Conservation (phyloP, 2,113 vertebrate genomes). For the Stomatorhinus ivindoensis region DNA sequence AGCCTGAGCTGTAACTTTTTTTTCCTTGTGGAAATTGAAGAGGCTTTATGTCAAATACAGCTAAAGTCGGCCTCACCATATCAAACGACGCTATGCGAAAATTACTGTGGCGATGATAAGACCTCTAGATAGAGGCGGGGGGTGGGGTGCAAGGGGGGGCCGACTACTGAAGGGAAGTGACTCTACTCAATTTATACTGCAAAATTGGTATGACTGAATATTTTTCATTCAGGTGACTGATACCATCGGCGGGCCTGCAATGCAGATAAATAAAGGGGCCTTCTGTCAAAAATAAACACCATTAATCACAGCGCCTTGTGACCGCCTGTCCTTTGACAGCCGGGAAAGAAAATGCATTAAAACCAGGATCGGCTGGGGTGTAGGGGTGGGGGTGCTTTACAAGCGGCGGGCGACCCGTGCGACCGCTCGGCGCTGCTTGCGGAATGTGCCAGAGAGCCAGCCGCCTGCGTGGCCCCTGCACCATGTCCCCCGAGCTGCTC, state of each 20-base stretch:
- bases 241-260: constrained; percentile 96
- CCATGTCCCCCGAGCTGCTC: neutral
- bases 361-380: constrained; percentile 10
- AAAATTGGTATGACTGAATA: constrained; percentile 99
- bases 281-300: constrained; percentile 99
- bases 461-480: neutral
- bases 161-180: constrained; percentile 80
- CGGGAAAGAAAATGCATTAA: constrained; percentile 37
- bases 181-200: constrained; percentile 99
- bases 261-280: constrained; percentile 99
- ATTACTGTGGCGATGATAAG: constrained; percentile 99
- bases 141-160: constrained; percentile 49
- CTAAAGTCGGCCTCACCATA: constrained; percentile 99
- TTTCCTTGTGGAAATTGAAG: constrained; percentile 88
- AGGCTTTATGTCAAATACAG: constrained; percentile 99
- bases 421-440: constrained; percentile 16
- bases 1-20: constrained; percentile 79
- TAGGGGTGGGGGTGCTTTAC: constrained; percentile 26
- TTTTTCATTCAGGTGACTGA: constrained; percentile 99
- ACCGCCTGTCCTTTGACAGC: constrained; percentile 70
- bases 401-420: constrained; percentile 54
- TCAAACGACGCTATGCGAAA: constrained; percentile 95
- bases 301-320: constrained; percentile 96
- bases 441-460: constrained; percentile 2
- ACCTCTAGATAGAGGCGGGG: constrained; percentile 85